Conservation (phyloP, 2,113 vertebrate species). For the Ceyx cyanopectus region DNA sequence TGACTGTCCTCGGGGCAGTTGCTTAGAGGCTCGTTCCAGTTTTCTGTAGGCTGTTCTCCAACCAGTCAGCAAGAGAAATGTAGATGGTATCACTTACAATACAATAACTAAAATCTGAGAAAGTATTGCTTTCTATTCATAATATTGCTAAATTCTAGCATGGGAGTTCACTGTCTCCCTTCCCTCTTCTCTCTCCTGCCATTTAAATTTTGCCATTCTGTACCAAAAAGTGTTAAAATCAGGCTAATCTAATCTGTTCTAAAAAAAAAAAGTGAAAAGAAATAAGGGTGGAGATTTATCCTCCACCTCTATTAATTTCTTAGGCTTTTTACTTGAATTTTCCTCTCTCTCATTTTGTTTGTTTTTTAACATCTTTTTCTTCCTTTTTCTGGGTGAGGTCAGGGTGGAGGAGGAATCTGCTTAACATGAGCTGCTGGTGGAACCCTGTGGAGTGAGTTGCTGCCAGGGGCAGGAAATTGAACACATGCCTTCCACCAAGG, state of each 20-base stretch:
- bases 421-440: conserved; percentile 1
- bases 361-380: conserved; percentile 28
- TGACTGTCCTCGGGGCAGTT: background rate
- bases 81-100: background rate
- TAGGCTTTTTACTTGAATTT: conserved; percentile 16
- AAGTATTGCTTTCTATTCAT: background rate
- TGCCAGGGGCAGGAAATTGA: conserved; percentile 75
- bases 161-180: background rate
- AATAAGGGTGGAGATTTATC: conserved; percentile 44
- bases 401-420: background rate
- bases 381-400: background rate
- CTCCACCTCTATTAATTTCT: conserved; percentile 39
- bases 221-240: conserved; percentile 1
- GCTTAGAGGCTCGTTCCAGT: background rate
- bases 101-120: background rate
- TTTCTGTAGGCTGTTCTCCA: background rate
- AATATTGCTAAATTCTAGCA: background rate
- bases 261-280: conserved; percentile 45
- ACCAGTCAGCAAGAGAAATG: background rate
- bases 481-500: conserved; percentile 69
- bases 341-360: background rate
- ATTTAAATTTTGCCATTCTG: background rate
- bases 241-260: conserved; percentile 15
- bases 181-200: background rate
- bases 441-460: conserved; percentile 40